Base-by-base conservation (phyloP, 2,797 vertebrate species). In the Malacoraja senta region DNA sequence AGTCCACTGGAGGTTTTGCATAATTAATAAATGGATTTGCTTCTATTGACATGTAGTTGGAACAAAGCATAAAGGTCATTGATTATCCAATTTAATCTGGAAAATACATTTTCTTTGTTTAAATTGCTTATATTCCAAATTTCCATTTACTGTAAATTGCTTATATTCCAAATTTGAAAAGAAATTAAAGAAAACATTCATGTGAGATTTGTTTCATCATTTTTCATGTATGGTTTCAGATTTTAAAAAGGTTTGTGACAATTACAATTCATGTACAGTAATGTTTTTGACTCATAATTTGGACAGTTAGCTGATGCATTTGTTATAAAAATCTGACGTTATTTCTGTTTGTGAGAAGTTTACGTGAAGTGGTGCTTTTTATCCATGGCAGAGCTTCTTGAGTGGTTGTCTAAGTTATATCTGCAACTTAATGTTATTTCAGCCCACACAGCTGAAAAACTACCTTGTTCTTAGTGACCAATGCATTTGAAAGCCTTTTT, bases 331-430 rank as follows among this genome's bases (percentile, higher is more conserved):
- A 74, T 92, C 76, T 71, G 44, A 76, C 38, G 53, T 24, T 71
- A 76, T 29, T 76, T 92, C 90, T 76, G 29, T 76, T 92, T 92
- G 90, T 92, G 90, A 92, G n/a, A 91, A 91, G 90, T 74, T 74
- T 74, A 53, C 29, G 35, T 91, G 71, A 26, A 76, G 38, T 38
- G 72, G 38, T 76, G 90, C 38, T 29, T 38, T 74, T 92, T 76
- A 72, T 76, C 71, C 38, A 17, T 44, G 29, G 90, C 90, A 53
- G 71, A 53, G 90, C 90, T 92, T 92, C 26, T 92, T 76, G 44
- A 92, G 90, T 92, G 26, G 13, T 92, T 29, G 38, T 92, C 72
- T 44, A 44, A 92, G 71, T 58, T 76, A 92, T 58, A 76, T 74
- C 15, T 29, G 29, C 90, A 76, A 71, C 90, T 92, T 74, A 92